Base-by-base conservation (phyloP, 2,888 invertebrate species). In the Axea sp. region DNA sequence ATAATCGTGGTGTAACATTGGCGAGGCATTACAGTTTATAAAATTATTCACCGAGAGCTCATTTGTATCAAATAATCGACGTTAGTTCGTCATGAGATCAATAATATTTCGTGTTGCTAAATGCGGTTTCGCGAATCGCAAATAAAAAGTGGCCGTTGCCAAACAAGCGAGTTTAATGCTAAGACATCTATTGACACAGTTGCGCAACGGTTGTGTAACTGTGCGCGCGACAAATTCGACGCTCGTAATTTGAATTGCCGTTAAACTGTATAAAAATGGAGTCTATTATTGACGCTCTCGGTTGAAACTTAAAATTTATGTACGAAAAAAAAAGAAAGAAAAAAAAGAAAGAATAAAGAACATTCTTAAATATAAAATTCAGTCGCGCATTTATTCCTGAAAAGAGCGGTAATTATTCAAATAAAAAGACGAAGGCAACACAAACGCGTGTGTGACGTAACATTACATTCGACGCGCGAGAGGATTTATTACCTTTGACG, bases 61-160 rank as follows among this genome's bases (percentile, higher is more conserved):
- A 35, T 51, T 1, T 9, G 11, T 51, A 35, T 51, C 24, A 28
- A 35, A 45, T 22, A 17, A n/a, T 17, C 12, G 59, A 35, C 59
- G n/a, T n/a, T n/a, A 7, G 8, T 12, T 55, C 35, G 30, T 37
- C 57, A 19, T 14, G 60, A 60, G 60, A 60, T 60, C 60, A n/a
- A n/a, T n/a, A 60, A 28, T 26, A 35, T 24, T 35, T 59, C 22
- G 12, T 24, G 15, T 30, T 43, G 31, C 33, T 57, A 57, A 57
- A 57, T 43, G 57, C 57, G 31, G 24, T 33, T 57, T 26, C 9
- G 39, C 31, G 41, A 39, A 19, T 41, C 53, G 39, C 53, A 39
- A 53, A 28, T 37, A 37, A 53, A 49, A 39, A 39, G 24, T 17
- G 11, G 9, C 9, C 30, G 39, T 55, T 30, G 41, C 31, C 12